phyloP scores from a whole-genome alignment of 2,888 invertebrate genomes.

The Acrobasis suavella region DNA sequence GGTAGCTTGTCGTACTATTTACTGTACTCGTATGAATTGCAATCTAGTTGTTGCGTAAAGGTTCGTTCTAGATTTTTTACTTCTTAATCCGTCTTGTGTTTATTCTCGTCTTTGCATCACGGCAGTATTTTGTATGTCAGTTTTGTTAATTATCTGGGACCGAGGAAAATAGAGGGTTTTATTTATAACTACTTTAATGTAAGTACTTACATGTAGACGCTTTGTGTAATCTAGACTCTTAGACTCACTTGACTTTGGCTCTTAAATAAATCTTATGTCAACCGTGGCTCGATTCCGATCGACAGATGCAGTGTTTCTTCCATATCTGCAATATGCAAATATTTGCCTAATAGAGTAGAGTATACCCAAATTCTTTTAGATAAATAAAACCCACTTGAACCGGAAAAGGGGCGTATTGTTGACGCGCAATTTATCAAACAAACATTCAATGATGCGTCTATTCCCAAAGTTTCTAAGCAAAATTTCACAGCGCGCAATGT shows the following conservation, averaged over 20 bases:
- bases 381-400: slow-evolving; percentile 32
- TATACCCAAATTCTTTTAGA: background rate
- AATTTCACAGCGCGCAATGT: slow-evolving; percentile 71
- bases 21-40: slow-evolving; percentile 33
- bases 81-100: slow-evolving; percentile 45
- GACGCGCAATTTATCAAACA: slow-evolving; percentile 67
- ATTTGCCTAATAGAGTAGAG: no score
- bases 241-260: no score
- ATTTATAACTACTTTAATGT: no score
- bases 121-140: no score
- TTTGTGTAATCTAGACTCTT: no score
- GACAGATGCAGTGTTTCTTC: no score
- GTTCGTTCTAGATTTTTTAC: slow-evolving; percentile 43
- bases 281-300: no score
- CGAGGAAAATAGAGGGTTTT: background rate
- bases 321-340: no score
- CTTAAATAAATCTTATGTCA: no score
- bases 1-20: no score
- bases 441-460: slow-evolving; percentile 70
- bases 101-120: slow-evolving; percentile 25
- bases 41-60: slow-evolving; percentile 38
- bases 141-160: no score
- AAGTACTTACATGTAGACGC: no score
- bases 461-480: slow-evolving; percentile 58
- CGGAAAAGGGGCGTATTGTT: slow-evolving; percentile 72